A percentile compares a stretch with the other conserved stretches of the same genome.
Evolutionary conservation across 2,888 invertebrate species (phyloP).

Genomic region (Perithous albicinctus): DNA sequence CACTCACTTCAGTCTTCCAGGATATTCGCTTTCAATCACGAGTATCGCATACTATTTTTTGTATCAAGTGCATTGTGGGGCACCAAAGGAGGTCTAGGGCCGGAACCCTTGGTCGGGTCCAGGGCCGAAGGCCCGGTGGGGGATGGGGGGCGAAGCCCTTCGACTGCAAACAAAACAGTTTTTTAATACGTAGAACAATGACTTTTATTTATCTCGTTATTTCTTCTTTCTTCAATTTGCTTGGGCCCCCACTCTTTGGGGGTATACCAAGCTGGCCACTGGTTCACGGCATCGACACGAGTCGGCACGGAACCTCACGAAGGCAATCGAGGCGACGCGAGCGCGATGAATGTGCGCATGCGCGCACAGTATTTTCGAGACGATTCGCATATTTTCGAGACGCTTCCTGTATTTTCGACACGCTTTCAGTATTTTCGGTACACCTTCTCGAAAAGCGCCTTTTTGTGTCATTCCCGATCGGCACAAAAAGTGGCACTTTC

Average conservation of each 20-base stretch:
- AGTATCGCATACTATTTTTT: slow-evolving; percentile 4
- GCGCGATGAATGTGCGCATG: slow-evolving; percentile 2
- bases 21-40: slow-evolving; percentile 8
- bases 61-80: background rate
- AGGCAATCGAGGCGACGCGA: background rate
- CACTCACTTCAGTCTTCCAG: slow-evolving; percentile 5
- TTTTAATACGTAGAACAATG: too few relatives aligned
- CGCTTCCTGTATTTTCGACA: too few relatives aligned
- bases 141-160: background rate
- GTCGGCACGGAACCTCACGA: slow-evolving; percentile 2
- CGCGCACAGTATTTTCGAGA: slow-evolving; percentile 6
- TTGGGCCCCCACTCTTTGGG: too few relatives aligned
- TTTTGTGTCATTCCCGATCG: slow-evolving; percentile 6
- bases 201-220: too few relatives aligned
- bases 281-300: too few relatives aligned
- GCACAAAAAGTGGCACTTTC: slow-evolving; percentile 20
- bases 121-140: background rate
- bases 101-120: too few relatives aligned
- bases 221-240: too few relatives aligned
- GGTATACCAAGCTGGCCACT: too few relatives aligned
- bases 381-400: too few relatives aligned
- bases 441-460: slow-evolving; percentile 16
- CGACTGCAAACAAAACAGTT: background rate
- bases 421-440: slow-evolving; percentile 12
- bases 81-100: background rate